A percentile compares a stretch with the other conserved stretches of the same genome.
Evolutionary conservation across 2,888 invertebrate genomes (phyloP).

Genomic region (Drosophila buzzatii): DNA sequence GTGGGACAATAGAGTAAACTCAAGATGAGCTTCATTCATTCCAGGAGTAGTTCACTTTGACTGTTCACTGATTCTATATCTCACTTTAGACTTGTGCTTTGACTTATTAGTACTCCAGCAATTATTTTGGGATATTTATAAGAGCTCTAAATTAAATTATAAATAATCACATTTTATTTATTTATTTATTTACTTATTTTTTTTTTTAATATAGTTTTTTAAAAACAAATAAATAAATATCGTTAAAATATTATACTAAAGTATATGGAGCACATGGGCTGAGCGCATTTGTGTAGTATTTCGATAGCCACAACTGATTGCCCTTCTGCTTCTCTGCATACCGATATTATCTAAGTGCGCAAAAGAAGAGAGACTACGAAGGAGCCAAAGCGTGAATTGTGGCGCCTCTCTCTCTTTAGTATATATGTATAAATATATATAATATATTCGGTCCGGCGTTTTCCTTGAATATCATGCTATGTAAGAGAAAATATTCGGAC

Average conservation of each 20-base stretch:
- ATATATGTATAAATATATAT: neutral
- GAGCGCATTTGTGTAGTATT: neutral
- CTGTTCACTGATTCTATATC: too few relatives aligned
- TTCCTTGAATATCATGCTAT: slow-evolving; percentile 54
- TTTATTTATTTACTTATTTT: too few relatives aligned
- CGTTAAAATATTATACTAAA: too few relatives aligned
- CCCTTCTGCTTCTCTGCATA: slow-evolving; percentile 16
- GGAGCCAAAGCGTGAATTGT: slow-evolving; percentile 6
- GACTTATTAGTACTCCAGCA: too few relatives aligned
- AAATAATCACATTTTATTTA: too few relatives aligned
- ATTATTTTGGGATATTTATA: too few relatives aligned
- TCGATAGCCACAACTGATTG: neutral
- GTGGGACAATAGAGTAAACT: neutral
- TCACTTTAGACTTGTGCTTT: too few relatives aligned
- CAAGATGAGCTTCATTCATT: too few relatives aligned
- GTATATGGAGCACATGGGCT: slow-evolving; percentile 17
- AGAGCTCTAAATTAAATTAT: too few relatives aligned
- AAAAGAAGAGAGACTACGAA: slow-evolving; percentile 36
- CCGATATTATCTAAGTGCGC: slow-evolving; percentile 74
- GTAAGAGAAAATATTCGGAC: slow-evolving; percentile 24
- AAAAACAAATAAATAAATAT: too few relatives aligned
- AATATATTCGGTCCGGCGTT: neutral
- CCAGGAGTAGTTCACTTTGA: too few relatives aligned
- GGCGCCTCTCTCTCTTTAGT: neutral
- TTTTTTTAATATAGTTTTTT: too few relatives aligned